A percentile compares a stretch with the other conserved stretches of the same genome.
Evolutionary conservation across 2,888 invertebrate genomes (phyloP).

Genomic region (Leptopilina myrica): DNA sequence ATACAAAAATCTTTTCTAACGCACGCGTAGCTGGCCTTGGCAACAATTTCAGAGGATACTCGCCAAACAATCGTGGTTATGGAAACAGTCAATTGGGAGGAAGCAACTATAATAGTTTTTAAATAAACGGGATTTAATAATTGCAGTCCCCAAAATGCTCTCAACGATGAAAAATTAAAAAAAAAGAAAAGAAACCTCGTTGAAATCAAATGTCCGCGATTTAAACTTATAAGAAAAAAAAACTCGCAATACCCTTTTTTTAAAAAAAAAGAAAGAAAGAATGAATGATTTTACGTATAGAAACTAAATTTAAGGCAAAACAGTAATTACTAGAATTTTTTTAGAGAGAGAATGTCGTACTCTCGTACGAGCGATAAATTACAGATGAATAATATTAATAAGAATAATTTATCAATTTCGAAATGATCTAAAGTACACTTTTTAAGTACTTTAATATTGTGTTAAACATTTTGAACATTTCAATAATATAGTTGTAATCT

Average conservation of each 20-base stretch:
- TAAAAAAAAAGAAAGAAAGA: neutral
- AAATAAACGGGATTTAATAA: slow-evolving; percentile 51
- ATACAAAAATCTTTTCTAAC: neutral
- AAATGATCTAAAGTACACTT: slow-evolving; percentile 27
- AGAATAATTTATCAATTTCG: neutral
- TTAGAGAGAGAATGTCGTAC: slow-evolving; percentile 18
- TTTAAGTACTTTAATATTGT: slow-evolving; percentile 8
- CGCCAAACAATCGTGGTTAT: slow-evolving; percentile 70
- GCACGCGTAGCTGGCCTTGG: slow-evolving; percentile 64
- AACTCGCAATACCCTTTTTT: slow-evolving; percentile 36
- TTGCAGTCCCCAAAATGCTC: slow-evolving; percentile 42
- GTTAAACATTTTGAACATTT: neutral
- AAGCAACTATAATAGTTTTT: slow-evolving; percentile 73
- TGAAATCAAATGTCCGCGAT: slow-evolving; percentile 45
- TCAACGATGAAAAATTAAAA: slow-evolving; percentile 48
- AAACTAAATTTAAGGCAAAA: slow-evolving; percentile 45
- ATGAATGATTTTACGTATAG: slow-evolving; percentile 35
- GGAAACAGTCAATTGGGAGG: slow-evolving; percentile 71
- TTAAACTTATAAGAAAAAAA: slow-evolving; percentile 23
- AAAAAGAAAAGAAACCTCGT: slow-evolving; percentile 32
- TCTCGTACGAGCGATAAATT: neutral
- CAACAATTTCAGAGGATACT: slow-evolving; percentile 73
- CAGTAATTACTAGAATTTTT: slow-evolving; percentile 42
- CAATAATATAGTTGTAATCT: neutral
- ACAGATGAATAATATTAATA: slow-evolving; percentile 1